Evolutionary conservation across 2,888 invertebrate genomes (phyloP).

Genomic region (Heliconius ethilla): DNA sequence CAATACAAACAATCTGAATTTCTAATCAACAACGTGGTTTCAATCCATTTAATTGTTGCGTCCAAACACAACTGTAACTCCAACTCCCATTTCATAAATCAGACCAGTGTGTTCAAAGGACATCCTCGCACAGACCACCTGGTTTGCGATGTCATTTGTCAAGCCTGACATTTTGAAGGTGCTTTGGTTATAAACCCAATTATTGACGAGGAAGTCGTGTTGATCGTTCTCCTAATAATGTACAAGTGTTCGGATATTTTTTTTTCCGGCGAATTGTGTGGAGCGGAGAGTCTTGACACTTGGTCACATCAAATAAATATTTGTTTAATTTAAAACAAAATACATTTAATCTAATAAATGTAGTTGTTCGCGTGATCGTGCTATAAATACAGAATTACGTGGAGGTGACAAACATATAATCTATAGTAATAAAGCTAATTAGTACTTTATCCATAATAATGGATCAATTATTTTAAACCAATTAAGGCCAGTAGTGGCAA

Average conservation of each 20-base stretch:
- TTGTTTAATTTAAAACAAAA: background rate
- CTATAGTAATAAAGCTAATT: background rate
- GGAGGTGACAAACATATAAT: background rate
- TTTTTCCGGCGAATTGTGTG: no score
- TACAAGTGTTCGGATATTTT: background rate
- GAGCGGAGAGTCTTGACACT: no score
- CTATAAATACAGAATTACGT: background rate
- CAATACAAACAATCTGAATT: background rate
- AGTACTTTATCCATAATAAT: background rate
- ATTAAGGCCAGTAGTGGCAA: no score
- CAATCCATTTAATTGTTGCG: constrained; percentile 9
- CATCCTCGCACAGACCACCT: constrained; percentile 40
- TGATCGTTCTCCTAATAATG: background rate
- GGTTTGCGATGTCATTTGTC: constrained; percentile 47
- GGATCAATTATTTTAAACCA: background rate
- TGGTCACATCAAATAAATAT: background rate
- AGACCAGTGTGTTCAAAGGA: constrained; percentile 44
- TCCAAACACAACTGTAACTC: constrained; percentile 28
- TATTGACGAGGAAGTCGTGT: constrained; percentile 25
- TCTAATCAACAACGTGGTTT: constrained; percentile 3
- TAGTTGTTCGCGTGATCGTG: no score
- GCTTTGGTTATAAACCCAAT: constrained; percentile 32
- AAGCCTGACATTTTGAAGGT: constrained; percentile 42
- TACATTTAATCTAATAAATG: no score
- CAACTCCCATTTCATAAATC: constrained; percentile 46